Base-by-base conservation (phyloP, 2,797 vertebrate genomes). In the Capromys pilorides region DNA sequence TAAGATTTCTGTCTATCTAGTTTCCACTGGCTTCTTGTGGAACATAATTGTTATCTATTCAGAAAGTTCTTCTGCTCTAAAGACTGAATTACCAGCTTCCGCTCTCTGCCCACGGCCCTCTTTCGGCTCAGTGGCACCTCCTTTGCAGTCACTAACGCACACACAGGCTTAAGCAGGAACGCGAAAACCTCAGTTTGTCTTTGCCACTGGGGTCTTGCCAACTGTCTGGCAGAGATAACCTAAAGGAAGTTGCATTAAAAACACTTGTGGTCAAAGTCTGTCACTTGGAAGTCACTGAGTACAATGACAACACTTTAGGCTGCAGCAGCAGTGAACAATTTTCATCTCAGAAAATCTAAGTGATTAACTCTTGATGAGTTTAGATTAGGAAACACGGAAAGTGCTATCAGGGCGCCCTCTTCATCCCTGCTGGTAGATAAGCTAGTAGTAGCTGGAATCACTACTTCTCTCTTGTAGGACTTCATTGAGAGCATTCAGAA, bases 161-260 rank as follows among this genome's bases (percentile, higher is more conserved):
- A 75, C 28, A 33, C 0, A 84, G 36, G 19, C n/a, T 80, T 90
- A 54, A 86, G 26, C 26, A n/a, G 59, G 19, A 80, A 91, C 88
- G 83, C 31, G 80, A 57, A 69, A 75, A 51, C 57, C 67, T 95
- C 82, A 78, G 75, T 59, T 64, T 75, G 69, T 75, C 80, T 86
- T 93, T 94, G 84, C 39, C 86, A 19, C 49, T 45, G 12, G 28
- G 71, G 16, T 59, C 16, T 28, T 16, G 66, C 54, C 67, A 86
- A 41, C 45, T 94, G 41, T 51, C 88, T 69, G 80, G 33, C 22
- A 86, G 57, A 93, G 77, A 88, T n/a, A 91, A 87, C 45, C 31
- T 45, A 41, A 57, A 93, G 61, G 69, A 95, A 78, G 77, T 71
- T 67, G 39, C 88, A 89, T 94, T 11, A 59, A 91, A 80, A 94